phyloP scores from a whole-genome alignment of 2,888 invertebrate genomes.

The Exephanes ischioxanthus region DNA sequence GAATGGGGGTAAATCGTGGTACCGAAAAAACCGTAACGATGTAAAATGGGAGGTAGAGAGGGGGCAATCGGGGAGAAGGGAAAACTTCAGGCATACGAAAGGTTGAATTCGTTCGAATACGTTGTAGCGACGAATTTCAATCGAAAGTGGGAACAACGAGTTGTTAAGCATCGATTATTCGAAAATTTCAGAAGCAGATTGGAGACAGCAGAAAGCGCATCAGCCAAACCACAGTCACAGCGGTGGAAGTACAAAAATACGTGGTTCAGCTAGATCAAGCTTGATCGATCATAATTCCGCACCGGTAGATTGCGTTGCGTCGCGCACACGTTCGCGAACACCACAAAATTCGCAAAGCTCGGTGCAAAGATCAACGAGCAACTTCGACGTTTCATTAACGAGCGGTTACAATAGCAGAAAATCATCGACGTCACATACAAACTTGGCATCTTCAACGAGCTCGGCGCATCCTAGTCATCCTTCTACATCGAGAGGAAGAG shows the following conservation, averaged over 20 bases:
- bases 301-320: constrained; percentile 82
- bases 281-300: constrained; percentile 80
- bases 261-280: constrained; percentile 75
- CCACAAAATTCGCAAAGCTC: constrained; percentile 80
- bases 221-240: constrained; percentile 77
- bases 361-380: constrained; percentile 75
- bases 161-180: background rate
- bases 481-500: constrained; percentile 83
- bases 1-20: background rate
- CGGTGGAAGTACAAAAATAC: constrained; percentile 78
- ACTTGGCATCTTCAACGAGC: constrained; percentile 75
- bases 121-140: background rate
- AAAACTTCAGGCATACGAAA: background rate
- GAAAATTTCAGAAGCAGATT: constrained; percentile 78
- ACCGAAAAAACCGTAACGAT: background rate
- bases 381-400: constrained; percentile 76
- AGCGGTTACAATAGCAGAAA: constrained; percentile 77
- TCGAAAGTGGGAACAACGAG: background rate
- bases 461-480: constrained; percentile 81
- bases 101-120: constrained; percentile 24
- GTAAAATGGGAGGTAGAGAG: background rate
- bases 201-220: constrained; percentile 81
- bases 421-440: constrained; percentile 73
- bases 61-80: background rate
- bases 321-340: constrained; percentile 83